Evolutionary conservation across 2,888 invertebrate species (phyloP), one percentile per base, ranked within the genome.

Genomic region (Agrotis exclamationis): DNA sequence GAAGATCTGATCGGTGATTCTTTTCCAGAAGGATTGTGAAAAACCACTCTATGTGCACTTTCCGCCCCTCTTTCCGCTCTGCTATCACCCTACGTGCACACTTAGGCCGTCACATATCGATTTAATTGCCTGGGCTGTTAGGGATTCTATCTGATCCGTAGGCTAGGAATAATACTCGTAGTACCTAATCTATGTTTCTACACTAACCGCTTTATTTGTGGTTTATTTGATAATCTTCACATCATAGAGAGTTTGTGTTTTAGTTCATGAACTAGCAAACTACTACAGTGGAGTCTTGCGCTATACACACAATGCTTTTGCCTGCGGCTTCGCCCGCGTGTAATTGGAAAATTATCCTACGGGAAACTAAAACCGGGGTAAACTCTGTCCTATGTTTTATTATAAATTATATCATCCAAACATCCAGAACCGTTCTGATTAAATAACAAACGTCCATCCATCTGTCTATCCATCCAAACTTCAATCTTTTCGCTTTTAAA

Each of bases 61-160:
- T 18, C 16, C 18, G 39, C 39, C 22, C 20, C 60, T 50, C 58
- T 69, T 14, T 3, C 51, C 71, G 71, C 53, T 65, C 57, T 16
- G 45, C 72, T 53, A 50, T 48, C 22, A 13, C 13, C 28, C 44
- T 28, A 48, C 20, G 65, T 18, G 44, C 50, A 59, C 3, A 13
- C 62, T 50, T 58, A 59, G 20, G 53, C 53, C 50, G 47, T 58
- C 50, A 66, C 62, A 47, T 66, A 72, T 72, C 62, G 72, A 72
- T 76, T 77, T 63, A 54, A 63, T 11, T 50, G 53, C 58, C 22
- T 39, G 39, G n/a, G 44, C n/a, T 63, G 58, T 20, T 71, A 39
- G 20, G 62, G 33, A 76, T 65, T 62, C 58, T 53, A 62, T 50
- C 51, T 71, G 48, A 53, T 45, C 57, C 54, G 18, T 11, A 48